Conservation (phyloP, 2,888 invertebrate species). For the Tipula lateralis region DNA sequence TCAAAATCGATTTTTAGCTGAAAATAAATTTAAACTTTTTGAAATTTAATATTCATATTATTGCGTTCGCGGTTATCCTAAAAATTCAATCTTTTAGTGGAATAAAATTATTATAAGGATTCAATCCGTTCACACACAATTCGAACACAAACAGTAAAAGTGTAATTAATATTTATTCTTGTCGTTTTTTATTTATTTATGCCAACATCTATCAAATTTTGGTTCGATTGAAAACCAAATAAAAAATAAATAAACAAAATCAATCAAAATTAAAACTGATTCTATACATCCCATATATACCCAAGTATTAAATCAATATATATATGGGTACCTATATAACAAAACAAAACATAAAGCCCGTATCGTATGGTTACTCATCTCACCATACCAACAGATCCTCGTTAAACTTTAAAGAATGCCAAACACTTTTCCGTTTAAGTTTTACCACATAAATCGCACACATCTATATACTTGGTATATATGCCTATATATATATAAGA, state of each 20-base stretch:
- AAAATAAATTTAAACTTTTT: neutral
- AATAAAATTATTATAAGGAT: neutral
- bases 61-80: neutral
- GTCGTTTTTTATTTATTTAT: neutral
- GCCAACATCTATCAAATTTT: neutral
- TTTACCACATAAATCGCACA: neutral
- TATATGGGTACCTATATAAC: too few relatives aligned
- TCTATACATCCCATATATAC: neutral
- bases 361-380: neutral
- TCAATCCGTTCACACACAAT: neutral
- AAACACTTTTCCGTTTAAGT: neutral
- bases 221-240: neutral
- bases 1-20: neutral
- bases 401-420: neutral
- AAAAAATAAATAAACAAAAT: neutral
- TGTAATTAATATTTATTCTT: slow-evolving; percentile 1
- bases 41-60: neutral
- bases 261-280: neutral
- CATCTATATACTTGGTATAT: too few relatives aligned
- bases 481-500: neutral
- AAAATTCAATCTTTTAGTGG: neutral
- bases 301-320: neutral
- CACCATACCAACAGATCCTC: neutral
- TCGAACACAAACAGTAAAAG: neutral
- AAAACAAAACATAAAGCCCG: neutral